Evolutionary conservation across 1,140 invertebrate genomes (phyloP), one percentile per base, ranked within the genome.

Genomic region (Drosophila rufa): DNA sequence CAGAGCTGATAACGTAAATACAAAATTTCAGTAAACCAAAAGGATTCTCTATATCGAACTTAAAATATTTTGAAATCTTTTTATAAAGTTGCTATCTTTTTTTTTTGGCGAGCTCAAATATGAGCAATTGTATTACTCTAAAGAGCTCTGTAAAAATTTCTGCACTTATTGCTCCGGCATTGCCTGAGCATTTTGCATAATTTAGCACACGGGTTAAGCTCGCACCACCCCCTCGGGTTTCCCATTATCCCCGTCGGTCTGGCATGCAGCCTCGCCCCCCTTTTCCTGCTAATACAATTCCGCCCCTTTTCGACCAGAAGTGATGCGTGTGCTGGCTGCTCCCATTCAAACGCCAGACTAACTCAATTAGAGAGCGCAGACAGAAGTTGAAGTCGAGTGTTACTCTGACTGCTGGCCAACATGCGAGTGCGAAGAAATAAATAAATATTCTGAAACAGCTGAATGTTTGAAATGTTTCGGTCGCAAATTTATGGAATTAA

Each of bases 351-450:
- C 30, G 75, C 75, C 75, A 77, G 75, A 77, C 75, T 69, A 77
- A 77, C 75, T 77, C 75, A 77, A 77, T 77, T 77, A 77, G 75
- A 55, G 56, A 69, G 57, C 56, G 74, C 75, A 77, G 75, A 77
- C 75, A 77, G 75, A 68, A 68, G 67, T 67, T 51, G 64, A 68
- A 65, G 74, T 76, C 57, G 73, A 76, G 62, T 76, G 74, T 76
- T 76, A 77, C 56, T 77, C 61, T 77, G 75, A 77, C 74, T 77
- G 74, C 74, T 45, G 65, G 50, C 56, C 75, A 77, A 69, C 75
- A 77, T 77, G 75, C 75, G 75, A 77, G 50, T 60, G 43, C n/a
- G 42, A 76, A 36, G 61, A 77, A 55, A 47, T 38, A 75, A 66
- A 53, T 76, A 66, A 66, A 75, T 75, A 73, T 60, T 51, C 38